Evolutionary conservation across 1,140 invertebrate species (phyloP), one percentile per base, ranked within the genome.

Genomic region (Apis laboriosa): DNA sequence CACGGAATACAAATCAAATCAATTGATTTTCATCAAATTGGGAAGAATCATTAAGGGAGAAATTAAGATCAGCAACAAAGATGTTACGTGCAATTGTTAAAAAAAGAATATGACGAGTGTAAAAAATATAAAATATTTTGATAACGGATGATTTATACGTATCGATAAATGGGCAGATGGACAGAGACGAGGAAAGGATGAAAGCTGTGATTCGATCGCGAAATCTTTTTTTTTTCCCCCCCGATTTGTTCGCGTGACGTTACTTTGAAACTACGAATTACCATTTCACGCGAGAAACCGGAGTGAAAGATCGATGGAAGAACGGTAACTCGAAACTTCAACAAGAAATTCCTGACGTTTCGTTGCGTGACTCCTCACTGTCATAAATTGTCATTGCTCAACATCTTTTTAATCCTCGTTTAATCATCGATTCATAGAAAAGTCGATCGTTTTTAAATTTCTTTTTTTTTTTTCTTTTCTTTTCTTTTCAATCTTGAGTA

Each of bases 381-480:
- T 21, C 13, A 66, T 77, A 77, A 77, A 77, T 77, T 43, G 19
- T n/a, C 75, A 21, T 49, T 55, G 24, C 28, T 77, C 66, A 64
- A 53, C 75, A 66, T 51, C 49, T 55, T 55, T 43, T 66, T 49
- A 24, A 24, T 15, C 12, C 51, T 43, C 28, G 2, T 21, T 55
- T 55, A n/a, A 49, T 15, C n/a, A 17, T 17, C 19, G 56, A 24
- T 0, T 21, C 12, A 9, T 21, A 19, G 12, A 72, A 72, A 60
- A 60, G 34, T 15, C 17, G 9, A 11, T 43, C 13, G 7, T 53
- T 71, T 43, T 34, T 34, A 34, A 34, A 55, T 28, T 11, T 24
- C 8, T 8, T 12, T 24, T 24, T 5, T 24, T 24, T 2, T 8
- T 28, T 11, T 24, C 8, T 8, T 12, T 24, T 24, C 1, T 24